Conservation (phyloP, 2,888 invertebrate genomes). For the Lochmaea crataegi region DNA sequence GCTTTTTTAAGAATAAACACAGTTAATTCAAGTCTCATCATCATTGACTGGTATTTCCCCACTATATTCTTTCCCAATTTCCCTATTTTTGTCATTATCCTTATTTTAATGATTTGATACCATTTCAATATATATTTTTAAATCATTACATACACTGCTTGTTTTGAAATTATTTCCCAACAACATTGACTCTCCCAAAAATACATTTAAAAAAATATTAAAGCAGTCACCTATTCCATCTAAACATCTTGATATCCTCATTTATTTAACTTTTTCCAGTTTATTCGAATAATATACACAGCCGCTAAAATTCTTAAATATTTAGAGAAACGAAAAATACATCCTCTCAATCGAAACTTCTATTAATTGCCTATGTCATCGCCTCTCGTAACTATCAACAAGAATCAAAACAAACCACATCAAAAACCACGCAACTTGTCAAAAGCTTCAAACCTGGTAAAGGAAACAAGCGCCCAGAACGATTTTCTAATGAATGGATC, state of each 20-base stretch:
- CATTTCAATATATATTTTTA: no score
- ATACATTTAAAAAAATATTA: background rate
- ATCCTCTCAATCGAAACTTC: conserved; percentile 10
- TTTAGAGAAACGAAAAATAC: conserved; percentile 10
- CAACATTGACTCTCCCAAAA: background rate
- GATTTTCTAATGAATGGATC: conserved; percentile 30
- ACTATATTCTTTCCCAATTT: no score
- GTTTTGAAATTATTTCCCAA: background rate
- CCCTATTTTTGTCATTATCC: no score
- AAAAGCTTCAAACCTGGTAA: conserved; percentile 19
- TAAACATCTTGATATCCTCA: background rate
- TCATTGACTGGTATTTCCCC: no score
- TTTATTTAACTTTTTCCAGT: background rate
- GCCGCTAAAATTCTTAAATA: conserved; percentile 10
- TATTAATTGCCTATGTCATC: conserved; percentile 25
- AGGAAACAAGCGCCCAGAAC: conserved; percentile 21
- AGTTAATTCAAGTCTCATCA: no score
- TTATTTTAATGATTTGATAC: no score
- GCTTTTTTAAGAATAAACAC: no score
- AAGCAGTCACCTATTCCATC: background rate
- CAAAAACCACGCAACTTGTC: conserved; percentile 17
- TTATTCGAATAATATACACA: background rate
- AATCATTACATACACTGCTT: background rate
- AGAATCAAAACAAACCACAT: conserved; percentile 23
- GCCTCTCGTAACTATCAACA: conserved; percentile 10